Evolutionary conservation across 1,140 invertebrate species (phyloP).

Genomic region (Cotesia chilonis): DNA sequence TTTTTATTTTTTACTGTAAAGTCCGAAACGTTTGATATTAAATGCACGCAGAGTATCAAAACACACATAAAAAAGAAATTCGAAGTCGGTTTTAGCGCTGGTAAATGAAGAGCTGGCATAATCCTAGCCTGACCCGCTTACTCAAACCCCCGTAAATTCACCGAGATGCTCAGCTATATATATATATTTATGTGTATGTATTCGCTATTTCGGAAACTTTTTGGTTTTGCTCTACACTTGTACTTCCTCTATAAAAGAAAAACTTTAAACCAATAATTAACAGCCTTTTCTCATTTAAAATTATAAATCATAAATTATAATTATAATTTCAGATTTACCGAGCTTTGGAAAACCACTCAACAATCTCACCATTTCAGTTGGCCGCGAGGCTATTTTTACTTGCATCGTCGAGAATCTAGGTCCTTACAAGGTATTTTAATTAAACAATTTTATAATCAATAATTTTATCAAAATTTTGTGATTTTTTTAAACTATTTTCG

Average conservation of each 20-base stretch:
- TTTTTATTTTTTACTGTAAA: no score
- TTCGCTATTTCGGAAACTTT: slow-evolving; percentile 31
- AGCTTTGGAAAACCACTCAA: slow-evolving; percentile 81
- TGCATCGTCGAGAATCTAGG: slow-evolving; percentile 82
- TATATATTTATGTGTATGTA: slow-evolving; percentile 1
- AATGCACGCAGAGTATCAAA: not conserved
- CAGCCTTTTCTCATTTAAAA: no score
- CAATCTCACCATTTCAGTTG: slow-evolving; percentile 81
- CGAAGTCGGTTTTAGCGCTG: slow-evolving; percentile 26
- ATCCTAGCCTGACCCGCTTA: slow-evolving; percentile 52
- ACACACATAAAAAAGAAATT: not conserved
- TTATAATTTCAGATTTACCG: slow-evolving; percentile 69
- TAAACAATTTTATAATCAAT: not conserved
- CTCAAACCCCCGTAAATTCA: slow-evolving; percentile 46
- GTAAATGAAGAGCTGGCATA: slow-evolving; percentile 51
- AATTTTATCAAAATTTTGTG: no score
- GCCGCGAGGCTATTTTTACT: slow-evolving; percentile 79
- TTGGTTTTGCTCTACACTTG: slow-evolving; percentile 40
- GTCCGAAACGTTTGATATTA: no score
- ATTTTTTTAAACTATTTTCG: no score
- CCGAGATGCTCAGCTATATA: slow-evolving; percentile 43
- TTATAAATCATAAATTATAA: no score
- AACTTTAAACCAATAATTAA: no score
- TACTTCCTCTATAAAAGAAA: slow-evolving; percentile 19
- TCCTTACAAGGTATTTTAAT: slow-evolving; percentile 73